Evolutionary conservation across 2,888 invertebrate species (phyloP), one percentile per base, ranked within the genome.

Genomic region (Suillia variegata): DNA sequence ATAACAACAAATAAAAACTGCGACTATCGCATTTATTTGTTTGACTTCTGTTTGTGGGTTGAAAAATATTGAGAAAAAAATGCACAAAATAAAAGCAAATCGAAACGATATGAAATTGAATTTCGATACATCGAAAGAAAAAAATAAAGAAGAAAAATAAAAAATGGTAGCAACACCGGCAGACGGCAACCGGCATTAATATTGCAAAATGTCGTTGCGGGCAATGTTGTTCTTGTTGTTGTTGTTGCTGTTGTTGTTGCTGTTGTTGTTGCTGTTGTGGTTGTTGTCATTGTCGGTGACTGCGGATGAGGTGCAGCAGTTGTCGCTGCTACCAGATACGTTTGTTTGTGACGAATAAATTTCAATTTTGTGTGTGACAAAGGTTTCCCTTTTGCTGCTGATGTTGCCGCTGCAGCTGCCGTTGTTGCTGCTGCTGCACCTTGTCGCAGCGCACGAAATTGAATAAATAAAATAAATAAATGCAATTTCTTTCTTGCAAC

Each of bases 261-360:
- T n/a, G n/a, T n/a, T n/a, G n/a, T n/a, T n/a, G n/a, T n/a, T n/a
- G n/a, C n/a, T n/a, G n/a, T n/a, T n/a, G n/a, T n/a, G n/a, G n/a
- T n/a, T n/a, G n/a, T n/a, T n/a, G n/a, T n/a, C n/a, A n/a, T n/a
- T n/a, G n/a, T n/a, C n/a, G n/a, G n/a, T n/a, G n/a, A n/a, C n/a
- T n/a, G n/a, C n/a, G n/a, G n/a, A n/a, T n/a, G n/a, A n/a, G n/a
- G n/a, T n/a, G n/a, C n/a, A n/a, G 38, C 15, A 38, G 38, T n/a
- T 4, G n/a, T 8, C n/a, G 8, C 45, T 20, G 45, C 45, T 20
- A 45, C 20, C 20, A 8, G 31, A 33, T 51, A 18, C 26, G 10
- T n/a, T 12, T 33, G 20, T 34, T 6, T 52, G 52, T 52, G 52
- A 52, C 20, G 52, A 52, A 52, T 34, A 20, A 52, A 52, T 52